Conservation (phyloP, 2,113 vertebrate species). For the Columbina picui region DNA sequence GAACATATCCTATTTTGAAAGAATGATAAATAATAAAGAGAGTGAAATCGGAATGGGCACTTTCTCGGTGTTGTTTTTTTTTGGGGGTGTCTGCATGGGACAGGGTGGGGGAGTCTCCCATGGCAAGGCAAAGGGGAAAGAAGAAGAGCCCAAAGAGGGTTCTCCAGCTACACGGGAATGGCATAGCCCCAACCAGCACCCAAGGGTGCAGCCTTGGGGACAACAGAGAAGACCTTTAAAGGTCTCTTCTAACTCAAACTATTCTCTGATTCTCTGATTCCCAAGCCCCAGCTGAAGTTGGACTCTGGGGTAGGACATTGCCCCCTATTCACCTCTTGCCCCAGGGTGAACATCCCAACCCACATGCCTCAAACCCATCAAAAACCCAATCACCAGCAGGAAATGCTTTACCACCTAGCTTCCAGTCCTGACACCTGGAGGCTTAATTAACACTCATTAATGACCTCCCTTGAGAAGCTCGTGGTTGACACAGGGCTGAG, state of each 20-base stretch:
- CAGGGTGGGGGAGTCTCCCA: background rate
- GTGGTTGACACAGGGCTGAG: background rate
- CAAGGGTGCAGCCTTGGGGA: background rate
- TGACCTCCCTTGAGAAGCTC: background rate
- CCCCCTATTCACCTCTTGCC: background rate
- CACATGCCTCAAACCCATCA: background rate
- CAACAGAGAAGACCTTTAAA: accelerated
- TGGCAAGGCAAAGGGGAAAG: background rate
- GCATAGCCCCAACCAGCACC: background rate
- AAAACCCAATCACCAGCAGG: background rate
- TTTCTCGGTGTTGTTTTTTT: background rate
- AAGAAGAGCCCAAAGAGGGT: background rate
- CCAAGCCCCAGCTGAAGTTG: background rate
- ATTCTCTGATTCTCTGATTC: background rate
- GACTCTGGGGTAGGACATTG: background rate
- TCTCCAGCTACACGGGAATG: background rate
- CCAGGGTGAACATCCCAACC: background rate
- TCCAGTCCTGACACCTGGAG: background rate
- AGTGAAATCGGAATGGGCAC: conserved; percentile 54
- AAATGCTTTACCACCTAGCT: background rate
- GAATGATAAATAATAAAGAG: conserved; percentile 76
- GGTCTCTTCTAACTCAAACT: background rate
- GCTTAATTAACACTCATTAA: background rate
- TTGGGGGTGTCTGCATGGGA: background rate
- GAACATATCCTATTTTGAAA: conserved; percentile 72